These are phyloP conservation scores for Ptycholaimellus sp. DNA, from an alignment of 2,888 invertebrate genomes.

Conservation along the genomic window DNA sequence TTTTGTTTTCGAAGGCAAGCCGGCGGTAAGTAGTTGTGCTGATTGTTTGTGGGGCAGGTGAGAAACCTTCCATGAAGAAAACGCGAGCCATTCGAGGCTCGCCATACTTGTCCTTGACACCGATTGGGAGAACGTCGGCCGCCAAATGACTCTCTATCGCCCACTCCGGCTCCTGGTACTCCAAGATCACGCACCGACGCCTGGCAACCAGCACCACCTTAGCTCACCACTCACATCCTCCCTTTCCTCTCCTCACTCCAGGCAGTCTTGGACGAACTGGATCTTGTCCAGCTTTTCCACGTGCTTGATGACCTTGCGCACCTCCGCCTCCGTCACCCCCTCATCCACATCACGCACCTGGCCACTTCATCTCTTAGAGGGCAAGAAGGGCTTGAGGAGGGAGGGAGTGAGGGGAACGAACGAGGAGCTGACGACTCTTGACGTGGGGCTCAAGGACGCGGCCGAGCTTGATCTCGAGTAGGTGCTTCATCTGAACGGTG, in stretches of 20 bases:
- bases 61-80: not conserved
- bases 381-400: no score
- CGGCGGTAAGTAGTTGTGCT: no score
- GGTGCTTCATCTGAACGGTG: not conserved
- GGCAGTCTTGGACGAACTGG: not conserved
- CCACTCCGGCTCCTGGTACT: not conserved
- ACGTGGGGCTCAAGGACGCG: not conserved
- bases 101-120: not conserved
- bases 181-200: conserved; percentile 1
- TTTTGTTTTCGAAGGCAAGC: no score
- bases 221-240: no score
- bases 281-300: not conserved
- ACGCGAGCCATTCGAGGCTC: no score
- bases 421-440: not conserved
- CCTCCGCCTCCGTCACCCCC: no score
- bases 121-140: not conserved
- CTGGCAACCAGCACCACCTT: not conserved
- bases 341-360: no score
- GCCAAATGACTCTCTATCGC: not conserved
- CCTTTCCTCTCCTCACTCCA: no score
- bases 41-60: no score
- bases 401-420: no score
- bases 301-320: not conserved
- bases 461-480: not conserved
- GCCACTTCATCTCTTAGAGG: no score